A percentile compares a stretch with the other conserved stretches of the same genome.
These are phyloP conservation scores for Celastrina argiolus DNA, from an alignment of 2,888 invertebrate species.

Conservation along the genomic window DNA sequence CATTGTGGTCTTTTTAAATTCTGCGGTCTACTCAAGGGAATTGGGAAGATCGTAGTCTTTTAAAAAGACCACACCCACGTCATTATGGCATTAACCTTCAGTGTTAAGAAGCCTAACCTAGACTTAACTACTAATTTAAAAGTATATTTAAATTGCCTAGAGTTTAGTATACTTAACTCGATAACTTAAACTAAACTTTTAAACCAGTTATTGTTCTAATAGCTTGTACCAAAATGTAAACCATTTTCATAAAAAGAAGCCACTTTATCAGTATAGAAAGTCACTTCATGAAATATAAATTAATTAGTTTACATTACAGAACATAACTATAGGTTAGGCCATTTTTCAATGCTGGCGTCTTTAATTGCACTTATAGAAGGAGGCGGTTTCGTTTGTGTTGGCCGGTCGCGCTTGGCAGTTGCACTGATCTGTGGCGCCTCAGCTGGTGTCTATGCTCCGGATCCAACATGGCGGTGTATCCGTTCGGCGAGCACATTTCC, in stretches of 20 bases:
- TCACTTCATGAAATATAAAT: not conserved
- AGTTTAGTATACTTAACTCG: not conserved
- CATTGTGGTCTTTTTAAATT: constrained; percentile 24
- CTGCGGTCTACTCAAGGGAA: constrained; percentile 18
- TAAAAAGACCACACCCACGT: constrained; percentile 32
- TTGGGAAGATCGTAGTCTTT: constrained; percentile 31
- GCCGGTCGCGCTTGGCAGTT: constrained; percentile 28
- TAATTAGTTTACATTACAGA: not conserved
- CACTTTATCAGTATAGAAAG: not conserved
- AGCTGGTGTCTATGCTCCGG: constrained; percentile 85
- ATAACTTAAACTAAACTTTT: not conserved
- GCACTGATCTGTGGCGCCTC: constrained; percentile 79
- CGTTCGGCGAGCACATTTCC: constrained; percentile 82
- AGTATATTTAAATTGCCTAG: not conserved
- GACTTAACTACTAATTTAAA: not conserved
- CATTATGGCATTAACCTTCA: constrained; percentile 23
- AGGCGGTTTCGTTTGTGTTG: constrained; percentile 34
- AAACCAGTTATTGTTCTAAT: not conserved
- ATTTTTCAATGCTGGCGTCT: not conserved
- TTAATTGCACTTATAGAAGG: constrained; percentile 32
- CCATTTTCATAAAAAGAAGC: not conserved
- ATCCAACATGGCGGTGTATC: constrained; percentile 91
- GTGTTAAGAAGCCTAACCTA: not conserved
- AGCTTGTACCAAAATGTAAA: not conserved
- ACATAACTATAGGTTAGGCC: not conserved